A percentile compares a stretch with the other conserved stretches of the same genome.
phyloP scores from a whole-genome alignment of 1,140 invertebrate species.

The Aphelenchoides besseyi region DNA sequence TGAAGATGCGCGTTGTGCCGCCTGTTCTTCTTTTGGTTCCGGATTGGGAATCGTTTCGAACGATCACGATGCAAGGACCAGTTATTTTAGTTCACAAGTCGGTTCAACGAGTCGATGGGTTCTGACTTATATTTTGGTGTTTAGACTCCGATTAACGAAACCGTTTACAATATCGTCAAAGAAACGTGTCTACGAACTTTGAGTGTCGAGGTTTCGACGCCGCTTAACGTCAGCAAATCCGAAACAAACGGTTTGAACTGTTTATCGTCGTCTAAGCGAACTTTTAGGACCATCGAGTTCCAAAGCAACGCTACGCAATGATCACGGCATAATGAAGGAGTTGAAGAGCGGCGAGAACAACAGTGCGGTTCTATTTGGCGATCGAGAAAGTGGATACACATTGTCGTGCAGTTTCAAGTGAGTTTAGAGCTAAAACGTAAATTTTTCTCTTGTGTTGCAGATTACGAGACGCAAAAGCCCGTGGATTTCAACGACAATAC shows the following conservation, averaged over 20 bases:
- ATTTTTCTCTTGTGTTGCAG: conserved; percentile 20
- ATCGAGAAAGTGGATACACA: conserved; percentile 41
- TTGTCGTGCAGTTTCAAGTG: conserved; percentile 34
- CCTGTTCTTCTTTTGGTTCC: conserved; percentile 42
- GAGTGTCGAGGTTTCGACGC: conserved; percentile 41
- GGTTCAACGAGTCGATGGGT: not conserved
- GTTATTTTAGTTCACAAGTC: conserved; percentile 45
- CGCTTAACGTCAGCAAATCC: conserved; percentile 24
- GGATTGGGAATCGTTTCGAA: conserved; percentile 38
- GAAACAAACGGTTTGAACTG: not conserved
- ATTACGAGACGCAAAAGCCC: conserved; percentile 39
- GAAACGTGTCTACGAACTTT: conserved; percentile 40
- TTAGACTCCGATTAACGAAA: conserved; percentile 37
- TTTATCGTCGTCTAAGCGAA: too few species aligned
- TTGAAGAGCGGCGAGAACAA: conserved; percentile 27
- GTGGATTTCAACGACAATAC: conserved; percentile 44
- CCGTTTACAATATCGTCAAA: conserved; percentile 36
- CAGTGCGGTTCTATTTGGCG: conserved; percentile 40
- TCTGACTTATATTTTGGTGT: not conserved
- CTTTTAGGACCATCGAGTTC: not conserved
- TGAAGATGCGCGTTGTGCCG: conserved; percentile 41
- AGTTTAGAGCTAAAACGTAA: conserved; percentile 16
- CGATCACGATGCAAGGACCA: conserved; percentile 42
- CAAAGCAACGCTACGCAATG: not conserved
- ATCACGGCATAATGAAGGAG: conserved; percentile 3